Conservation (phyloP, 1,140 invertebrate species). For the Wasmannia auropunctata region DNA sequence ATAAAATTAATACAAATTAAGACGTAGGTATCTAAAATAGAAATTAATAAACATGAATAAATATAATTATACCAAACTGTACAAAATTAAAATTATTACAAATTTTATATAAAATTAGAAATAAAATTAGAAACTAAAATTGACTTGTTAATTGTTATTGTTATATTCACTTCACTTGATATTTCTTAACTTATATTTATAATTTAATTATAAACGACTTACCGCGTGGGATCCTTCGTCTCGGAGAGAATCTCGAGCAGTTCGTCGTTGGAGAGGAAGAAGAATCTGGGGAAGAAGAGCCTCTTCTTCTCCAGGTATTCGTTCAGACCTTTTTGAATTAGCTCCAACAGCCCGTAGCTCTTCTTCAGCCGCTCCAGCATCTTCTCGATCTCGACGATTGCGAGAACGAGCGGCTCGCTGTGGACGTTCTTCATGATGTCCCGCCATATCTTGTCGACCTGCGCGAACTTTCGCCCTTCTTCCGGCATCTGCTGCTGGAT, state of each 20-base stretch:
- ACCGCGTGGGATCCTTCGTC: slow-evolving; percentile 97
- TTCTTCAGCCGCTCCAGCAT: slow-evolving; percentile 96
- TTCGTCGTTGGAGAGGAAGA: slow-evolving; percentile 99
- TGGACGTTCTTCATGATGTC: slow-evolving; percentile 96
- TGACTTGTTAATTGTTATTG: slow-evolving; percentile 24
- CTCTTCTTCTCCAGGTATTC: slow-evolving; percentile 98
- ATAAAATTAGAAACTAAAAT: neutral
- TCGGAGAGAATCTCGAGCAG: slow-evolving; percentile 98
- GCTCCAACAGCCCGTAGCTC: slow-evolving; percentile 93
- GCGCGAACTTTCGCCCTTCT: slow-evolving; percentile 94
- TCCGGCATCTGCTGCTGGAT: slow-evolving; percentile 97
- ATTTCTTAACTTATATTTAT: neutral
- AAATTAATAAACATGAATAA: neutral
- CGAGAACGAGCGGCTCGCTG: slow-evolving; percentile 91
- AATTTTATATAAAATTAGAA: neutral
- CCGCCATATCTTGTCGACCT: slow-evolving; percentile 97
- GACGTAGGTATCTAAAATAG: neutral
- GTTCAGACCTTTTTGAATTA: slow-evolving; percentile 97
- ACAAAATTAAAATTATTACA: neutral
- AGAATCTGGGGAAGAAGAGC: slow-evolving; percentile 97
- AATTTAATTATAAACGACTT: slow-evolving; percentile 63
- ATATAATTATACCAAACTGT: neutral
- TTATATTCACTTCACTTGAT: neutral
- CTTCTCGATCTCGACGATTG: slow-evolving; percentile 95
- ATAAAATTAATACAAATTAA: neutral